These are phyloP conservation scores for Drosophila chauvacae DNA, from an alignment of 1,140 invertebrate genomes.

Conservation along the genomic window DNA sequence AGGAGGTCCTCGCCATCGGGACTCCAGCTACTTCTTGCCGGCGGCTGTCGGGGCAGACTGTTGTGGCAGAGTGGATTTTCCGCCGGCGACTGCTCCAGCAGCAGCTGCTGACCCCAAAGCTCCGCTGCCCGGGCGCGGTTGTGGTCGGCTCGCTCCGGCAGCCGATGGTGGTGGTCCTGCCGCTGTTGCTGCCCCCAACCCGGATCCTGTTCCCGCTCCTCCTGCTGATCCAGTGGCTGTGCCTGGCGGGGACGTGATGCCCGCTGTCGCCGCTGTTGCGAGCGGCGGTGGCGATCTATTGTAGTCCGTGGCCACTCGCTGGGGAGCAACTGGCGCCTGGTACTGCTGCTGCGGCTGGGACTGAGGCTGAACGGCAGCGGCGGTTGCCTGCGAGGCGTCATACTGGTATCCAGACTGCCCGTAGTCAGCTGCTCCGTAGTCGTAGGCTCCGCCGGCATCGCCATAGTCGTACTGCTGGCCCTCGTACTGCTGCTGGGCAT, in stretches of 20 bases:
- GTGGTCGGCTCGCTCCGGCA: constrained; percentile 67
- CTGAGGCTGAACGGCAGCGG: constrained; percentile 49
- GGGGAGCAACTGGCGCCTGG: constrained; percentile 32
- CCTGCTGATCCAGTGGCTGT: constrained; percentile 30
- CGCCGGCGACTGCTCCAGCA: constrained; percentile 59
- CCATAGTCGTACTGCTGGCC: constrained; percentile 69
- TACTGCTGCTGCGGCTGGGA: constrained; percentile 34
- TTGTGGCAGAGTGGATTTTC: constrained; percentile 81
- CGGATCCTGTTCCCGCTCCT: constrained; percentile 29
- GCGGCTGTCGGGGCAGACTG: constrained; percentile 79
- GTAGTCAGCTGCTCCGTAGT: constrained; percentile 62
- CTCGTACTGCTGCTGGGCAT: constrained; percentile 74
- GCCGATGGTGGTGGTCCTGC: neutral
- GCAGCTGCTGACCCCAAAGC: constrained; percentile 78
- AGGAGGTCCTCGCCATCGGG: constrained; percentile 48
- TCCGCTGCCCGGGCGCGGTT: constrained; percentile 79
- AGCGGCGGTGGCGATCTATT: constrained; percentile 58
- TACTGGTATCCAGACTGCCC: constrained; percentile 68
- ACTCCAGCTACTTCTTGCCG: constrained; percentile 81
- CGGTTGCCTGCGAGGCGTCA: constrained; percentile 53
- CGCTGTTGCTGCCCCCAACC: constrained; percentile 24
- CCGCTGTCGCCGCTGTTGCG: constrained; percentile 48
- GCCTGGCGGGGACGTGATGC: constrained; percentile 43
- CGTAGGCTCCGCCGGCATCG: constrained; percentile 55
- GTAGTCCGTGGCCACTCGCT: constrained; percentile 50